Evolutionary conservation across 1,140 invertebrate genomes (phyloP).

Genomic region (Papilio polyxenes): DNA sequence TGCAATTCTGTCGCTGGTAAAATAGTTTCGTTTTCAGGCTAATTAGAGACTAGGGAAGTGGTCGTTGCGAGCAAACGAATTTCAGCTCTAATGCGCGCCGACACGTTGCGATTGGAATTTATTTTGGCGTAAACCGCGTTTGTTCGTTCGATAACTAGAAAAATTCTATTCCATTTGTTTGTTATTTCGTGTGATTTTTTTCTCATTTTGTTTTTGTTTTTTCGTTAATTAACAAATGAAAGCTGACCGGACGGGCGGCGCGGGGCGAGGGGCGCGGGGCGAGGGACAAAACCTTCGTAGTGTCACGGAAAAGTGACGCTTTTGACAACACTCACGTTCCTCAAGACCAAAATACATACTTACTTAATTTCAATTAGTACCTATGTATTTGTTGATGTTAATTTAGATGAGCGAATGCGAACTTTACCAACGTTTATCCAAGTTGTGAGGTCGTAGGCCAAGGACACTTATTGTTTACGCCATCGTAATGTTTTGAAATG

Average conservation of each 20-base stretch:
- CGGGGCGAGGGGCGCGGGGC: not conserved
- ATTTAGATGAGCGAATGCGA: not conserved
- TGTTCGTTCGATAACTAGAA: constrained; percentile 52
- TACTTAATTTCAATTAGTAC: not conserved
- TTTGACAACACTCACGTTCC: not conserved
- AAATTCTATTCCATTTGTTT: constrained; percentile 46
- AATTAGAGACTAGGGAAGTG: constrained; percentile 69
- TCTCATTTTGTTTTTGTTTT: not conserved
- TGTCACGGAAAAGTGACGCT: not conserved
- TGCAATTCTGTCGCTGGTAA: constrained; percentile 43
- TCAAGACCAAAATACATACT: not conserved
- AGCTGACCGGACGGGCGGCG: not conserved
- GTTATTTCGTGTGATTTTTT: constrained; percentile 41
- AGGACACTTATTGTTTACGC: too few relatives aligned
- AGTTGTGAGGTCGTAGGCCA: too few relatives aligned
- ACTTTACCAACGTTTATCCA: too few relatives aligned
- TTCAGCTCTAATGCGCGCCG: constrained; percentile 50
- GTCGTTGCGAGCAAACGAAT: constrained; percentile 45
- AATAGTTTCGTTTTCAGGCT: constrained; percentile 76
- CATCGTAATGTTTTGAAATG: too few relatives aligned
- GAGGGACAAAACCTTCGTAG: not conserved
- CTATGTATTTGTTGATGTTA: not conserved
- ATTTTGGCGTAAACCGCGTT: constrained; percentile 45
- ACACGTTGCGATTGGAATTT: constrained; percentile 42
- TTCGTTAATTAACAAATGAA: constrained; percentile 19